Evolutionary conservation across 1,140 invertebrate genomes (phyloP).

Genomic region (Dendroctonus ponderosae): DNA sequence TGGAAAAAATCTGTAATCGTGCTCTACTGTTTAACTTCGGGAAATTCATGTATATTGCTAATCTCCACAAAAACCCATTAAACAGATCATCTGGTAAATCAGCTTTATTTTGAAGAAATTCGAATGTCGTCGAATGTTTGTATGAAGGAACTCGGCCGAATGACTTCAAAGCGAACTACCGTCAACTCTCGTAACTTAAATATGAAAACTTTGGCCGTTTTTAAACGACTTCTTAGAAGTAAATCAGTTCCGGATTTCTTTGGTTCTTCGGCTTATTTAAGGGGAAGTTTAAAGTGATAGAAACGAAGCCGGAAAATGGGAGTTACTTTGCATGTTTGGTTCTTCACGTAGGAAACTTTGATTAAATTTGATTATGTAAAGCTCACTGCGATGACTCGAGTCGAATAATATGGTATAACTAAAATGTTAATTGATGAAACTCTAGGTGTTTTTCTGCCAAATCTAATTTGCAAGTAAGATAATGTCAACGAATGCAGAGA

Average conservation of each 20-base stretch:
- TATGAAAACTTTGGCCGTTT: slow-evolving; percentile 15
- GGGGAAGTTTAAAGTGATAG: slow-evolving; percentile 1
- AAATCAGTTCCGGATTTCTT: slow-evolving; percentile 10
- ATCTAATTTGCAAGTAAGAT: too few relatives aligned
- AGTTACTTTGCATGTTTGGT: background rate
- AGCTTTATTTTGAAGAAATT: slow-evolving; percentile 4
- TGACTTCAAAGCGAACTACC: slow-evolving; percentile 7
- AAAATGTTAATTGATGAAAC: too few relatives aligned
- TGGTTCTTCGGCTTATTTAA: slow-evolving; percentile 15
- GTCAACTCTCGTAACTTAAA: slow-evolving; percentile 15
- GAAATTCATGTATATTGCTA: too few relatives aligned
- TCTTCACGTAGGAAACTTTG: background rate
- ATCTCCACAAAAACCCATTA: too few relatives aligned
- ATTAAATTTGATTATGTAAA: background rate
- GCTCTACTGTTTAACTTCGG: too few relatives aligned
- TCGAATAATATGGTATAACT: too few relatives aligned
- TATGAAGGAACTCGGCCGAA: background rate
- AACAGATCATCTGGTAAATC: slow-evolving; percentile 15
- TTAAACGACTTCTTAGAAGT: slow-evolving; percentile 14
- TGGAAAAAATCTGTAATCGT: too few relatives aligned
- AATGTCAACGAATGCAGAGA: too few relatives aligned
- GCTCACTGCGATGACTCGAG: too few relatives aligned
- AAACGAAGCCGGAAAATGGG: background rate
- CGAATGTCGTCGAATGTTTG: slow-evolving; percentile 6
- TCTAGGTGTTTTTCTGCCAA: too few relatives aligned